phyloP scores from a whole-genome alignment of 2,113 vertebrate species.

The Indicator indicator region DNA sequence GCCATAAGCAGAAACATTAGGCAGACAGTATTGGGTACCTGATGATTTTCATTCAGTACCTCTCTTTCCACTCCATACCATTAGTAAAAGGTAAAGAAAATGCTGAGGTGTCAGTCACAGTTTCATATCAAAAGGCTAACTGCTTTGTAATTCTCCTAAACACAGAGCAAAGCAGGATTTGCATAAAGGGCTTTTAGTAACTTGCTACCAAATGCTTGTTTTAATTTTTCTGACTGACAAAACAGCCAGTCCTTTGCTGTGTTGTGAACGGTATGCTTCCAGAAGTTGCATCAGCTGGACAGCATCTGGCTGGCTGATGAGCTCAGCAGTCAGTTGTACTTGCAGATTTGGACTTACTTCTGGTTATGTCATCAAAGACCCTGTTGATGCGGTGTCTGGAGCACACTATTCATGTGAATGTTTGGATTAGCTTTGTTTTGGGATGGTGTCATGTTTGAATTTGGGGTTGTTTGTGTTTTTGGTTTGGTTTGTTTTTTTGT shows the following conservation, averaged over 20 bases:
- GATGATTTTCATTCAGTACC: conserved; percentile 46
- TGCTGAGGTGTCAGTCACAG: background rate
- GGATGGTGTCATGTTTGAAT: rapidly evolving
- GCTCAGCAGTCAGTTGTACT: background rate
- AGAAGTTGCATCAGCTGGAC: background rate
- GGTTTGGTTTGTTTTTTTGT: too few relatives aligned
- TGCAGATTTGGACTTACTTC: background rate
- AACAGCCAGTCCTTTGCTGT: background rate
- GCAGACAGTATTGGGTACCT: conserved; percentile 12
- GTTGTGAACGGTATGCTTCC: background rate
- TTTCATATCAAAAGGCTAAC: background rate
- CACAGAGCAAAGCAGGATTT: background rate
- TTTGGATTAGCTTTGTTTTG: background rate
- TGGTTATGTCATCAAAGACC: background rate
- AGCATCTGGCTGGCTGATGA: background rate
- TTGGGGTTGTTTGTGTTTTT: background rate
- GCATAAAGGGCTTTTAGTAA: background rate
- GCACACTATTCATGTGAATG: background rate
- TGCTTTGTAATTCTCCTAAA: background rate
- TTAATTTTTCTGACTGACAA: background rate
- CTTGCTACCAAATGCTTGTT: background rate
- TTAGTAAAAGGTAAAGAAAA: conserved; percentile 25
- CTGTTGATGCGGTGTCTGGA: background rate
- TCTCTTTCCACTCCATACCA: conserved; percentile 3
- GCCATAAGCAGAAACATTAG: conserved; percentile 19